Evolutionary conservation across 2,888 invertebrate species (phyloP), one percentile per base, ranked within the genome.

Genomic region (Heliconius charithonia): DNA sequence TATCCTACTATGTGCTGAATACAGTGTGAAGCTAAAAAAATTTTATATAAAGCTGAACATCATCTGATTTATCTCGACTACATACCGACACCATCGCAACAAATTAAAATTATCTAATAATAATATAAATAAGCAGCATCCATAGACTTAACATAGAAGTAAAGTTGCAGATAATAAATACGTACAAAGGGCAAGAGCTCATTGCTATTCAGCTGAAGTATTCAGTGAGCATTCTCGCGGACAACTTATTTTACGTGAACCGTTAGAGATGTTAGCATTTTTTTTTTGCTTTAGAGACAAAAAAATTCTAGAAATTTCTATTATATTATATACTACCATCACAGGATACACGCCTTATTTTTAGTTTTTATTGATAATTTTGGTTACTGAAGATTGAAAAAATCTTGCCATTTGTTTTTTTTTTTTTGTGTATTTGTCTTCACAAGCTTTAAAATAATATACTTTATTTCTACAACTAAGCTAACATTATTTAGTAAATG

Each of bases 161-260:
- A 67, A 67, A 41, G 13, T 67, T 41, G 3, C 16, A 69, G 16
- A 25, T 45, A 69, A 45, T 69, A 69, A 45, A 69, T 69, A 69
- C 69, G 25, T 45, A 41, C 25, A 69, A 45, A 45, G 69, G 69
- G 45, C 69, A 69, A 45, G 69, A 69, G 41, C 41, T 69, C 69
- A 69, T 69, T 69, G 69, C 69, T 69, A 45, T 69, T 41, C 69
- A 25, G 69, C 25, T n/a, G 16, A 25, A 69, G 69, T 69, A 69
- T 45, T 69, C 69, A 67, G 69, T 19, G 69, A 69, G 69, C 69
- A 45, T 69, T 69, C 69, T 69, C 41, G 69, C 69, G 69, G 69
- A 69, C 69, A 69, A 69, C 69, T 41, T 69, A 45, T 69, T 45
- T 67, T 45, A 69, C 69, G 25, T 45, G n/a, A 41, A 67, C 13